Conservation (phyloP, 2,113 vertebrate species). For the Canis aureus region DNA sequence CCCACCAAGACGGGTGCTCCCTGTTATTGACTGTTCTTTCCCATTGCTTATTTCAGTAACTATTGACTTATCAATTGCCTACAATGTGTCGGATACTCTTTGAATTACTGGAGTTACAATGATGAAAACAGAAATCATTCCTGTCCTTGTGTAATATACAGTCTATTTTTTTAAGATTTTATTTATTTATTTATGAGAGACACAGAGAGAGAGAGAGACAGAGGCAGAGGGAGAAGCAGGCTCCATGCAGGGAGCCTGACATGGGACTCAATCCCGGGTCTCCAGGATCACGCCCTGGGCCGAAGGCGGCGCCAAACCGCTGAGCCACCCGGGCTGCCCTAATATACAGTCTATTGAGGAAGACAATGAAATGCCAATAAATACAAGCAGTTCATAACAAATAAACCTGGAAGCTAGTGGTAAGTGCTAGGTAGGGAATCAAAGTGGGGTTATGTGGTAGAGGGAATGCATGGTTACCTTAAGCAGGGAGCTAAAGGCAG, state of each 20-base stretch:
- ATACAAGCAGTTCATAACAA: neutral
- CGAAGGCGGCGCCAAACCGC: no score
- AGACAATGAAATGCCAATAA: neutral
- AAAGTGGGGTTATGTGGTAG: neutral
- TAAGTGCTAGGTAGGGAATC: neutral
- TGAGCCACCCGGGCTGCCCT: no score
- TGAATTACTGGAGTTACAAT: neutral
- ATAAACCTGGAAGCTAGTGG: neutral
- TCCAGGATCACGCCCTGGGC: no score
- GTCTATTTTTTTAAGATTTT: no score
- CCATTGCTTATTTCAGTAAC: neutral
- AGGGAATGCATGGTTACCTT: neutral
- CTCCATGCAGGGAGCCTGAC: no score
- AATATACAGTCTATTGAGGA: neutral
- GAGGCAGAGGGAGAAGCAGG: no score
- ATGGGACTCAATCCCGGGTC: no score
- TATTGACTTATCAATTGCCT: neutral
- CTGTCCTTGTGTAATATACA: neutral
- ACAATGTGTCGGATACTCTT: neutral
- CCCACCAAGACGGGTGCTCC: neutral
- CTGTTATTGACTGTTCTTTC: neutral
- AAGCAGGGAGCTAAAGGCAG: neutral
- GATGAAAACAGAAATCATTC: neutral
- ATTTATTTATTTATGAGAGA: no score
- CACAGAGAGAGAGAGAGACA: no score